Percentiles rank a stretch among this genome's conserved stretches.
phyloP scores from a whole-genome alignment of 2,113 vertebrate genomes.

The Eudyptes chrysolophus region DNA sequence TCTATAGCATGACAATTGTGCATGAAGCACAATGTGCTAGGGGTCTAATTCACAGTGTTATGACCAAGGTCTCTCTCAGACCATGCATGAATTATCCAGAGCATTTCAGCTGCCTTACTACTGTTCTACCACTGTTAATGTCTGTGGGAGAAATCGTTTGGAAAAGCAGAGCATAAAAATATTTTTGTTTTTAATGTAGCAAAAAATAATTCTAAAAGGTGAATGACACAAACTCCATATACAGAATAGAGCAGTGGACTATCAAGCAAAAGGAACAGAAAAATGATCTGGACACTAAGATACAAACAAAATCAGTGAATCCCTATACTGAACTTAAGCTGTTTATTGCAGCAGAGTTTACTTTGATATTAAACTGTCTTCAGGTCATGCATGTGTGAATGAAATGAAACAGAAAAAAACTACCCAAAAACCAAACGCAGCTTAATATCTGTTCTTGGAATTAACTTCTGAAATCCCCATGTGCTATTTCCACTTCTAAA shows the following conservation, averaged over 20 bases:
- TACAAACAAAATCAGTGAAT: neutral
- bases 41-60: neutral
- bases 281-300: neutral
- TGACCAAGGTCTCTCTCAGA: neutral
- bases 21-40: neutral
- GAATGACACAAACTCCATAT: neutral
- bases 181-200: neutral
- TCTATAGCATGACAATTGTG: neutral
- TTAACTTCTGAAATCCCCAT: neutral
- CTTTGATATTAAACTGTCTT: neutral
- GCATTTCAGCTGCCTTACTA: neutral
- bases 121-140: neutral
- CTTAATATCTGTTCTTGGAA: neutral
- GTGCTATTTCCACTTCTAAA: neutral
- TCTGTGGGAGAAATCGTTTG: neutral
- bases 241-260: neutral
- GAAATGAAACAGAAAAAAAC: neutral
- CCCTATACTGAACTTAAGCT: neutral
- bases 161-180: neutral
- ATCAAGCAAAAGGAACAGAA: neutral
- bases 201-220: neutral
- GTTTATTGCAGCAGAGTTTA: neutral
- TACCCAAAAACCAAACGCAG: neutral
- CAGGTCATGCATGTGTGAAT: neutral
- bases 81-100: neutral